Conservation (phyloP, 1,140 invertebrate species). For the Adoxophyes honmai region DNA sequence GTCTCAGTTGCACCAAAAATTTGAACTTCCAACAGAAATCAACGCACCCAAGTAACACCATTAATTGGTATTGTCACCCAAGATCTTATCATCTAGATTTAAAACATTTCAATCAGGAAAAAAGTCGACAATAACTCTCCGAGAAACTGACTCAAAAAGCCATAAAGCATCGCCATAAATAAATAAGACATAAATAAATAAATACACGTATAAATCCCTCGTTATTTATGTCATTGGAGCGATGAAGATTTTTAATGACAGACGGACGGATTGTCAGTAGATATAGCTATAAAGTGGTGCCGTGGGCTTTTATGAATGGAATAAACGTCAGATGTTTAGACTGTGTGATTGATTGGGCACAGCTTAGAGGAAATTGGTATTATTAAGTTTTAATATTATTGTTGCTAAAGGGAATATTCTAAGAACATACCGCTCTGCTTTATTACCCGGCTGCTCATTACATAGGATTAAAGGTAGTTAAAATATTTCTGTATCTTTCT, state of each 20-base stretch:
- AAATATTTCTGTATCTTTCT: too few relatives aligned
- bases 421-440: too few relatives aligned
- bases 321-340: constrained; percentile 9
- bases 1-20: too few relatives aligned
- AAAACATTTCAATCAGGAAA: constrained; percentile 9
- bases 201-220: constrained; percentile 11
- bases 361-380: constrained; percentile 1
- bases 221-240: constrained; percentile 15
- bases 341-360: neutral
- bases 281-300: neutral
- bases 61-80: constrained; percentile 11
- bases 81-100: constrained; percentile 11
- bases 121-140: constrained; percentile 3
- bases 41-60: neutral
- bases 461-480: too few relatives aligned
- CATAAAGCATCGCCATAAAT: constrained; percentile 10
- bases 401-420: too few relatives aligned
- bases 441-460: too few relatives aligned
- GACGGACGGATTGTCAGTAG: constrained; percentile 6
- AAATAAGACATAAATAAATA: constrained; percentile 16
- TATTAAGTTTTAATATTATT: too few relatives aligned
- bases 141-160: constrained; percentile 11
- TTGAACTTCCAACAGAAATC: too few relatives aligned
- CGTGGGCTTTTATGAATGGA: constrained; percentile 13
- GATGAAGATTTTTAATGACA: constrained; percentile 16